Evolutionary conservation across 1,140 invertebrate genomes (phyloP).

Genomic region (Eufriesea mexicana): DNA sequence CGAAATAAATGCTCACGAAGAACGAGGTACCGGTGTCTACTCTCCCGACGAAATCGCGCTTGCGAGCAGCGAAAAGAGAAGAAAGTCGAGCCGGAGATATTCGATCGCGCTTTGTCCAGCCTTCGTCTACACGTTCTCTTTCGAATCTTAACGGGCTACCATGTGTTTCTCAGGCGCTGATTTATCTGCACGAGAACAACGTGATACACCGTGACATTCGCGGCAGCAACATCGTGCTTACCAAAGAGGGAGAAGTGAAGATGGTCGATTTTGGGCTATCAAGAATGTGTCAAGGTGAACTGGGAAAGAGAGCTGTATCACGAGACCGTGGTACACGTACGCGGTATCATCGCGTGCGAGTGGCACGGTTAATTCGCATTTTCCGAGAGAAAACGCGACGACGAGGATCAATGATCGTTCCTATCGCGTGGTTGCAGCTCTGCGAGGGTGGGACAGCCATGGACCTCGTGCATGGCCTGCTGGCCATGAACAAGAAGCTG

Average conservation of each 20-base stretch:
- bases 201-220: constrained; percentile 94
- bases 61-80: constrained; percentile 36
- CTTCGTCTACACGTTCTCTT: not conserved
- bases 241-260: constrained; percentile 91
- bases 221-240: constrained; percentile 93
- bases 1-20: constrained; percentile 78
- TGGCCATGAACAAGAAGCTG: constrained; percentile 87
- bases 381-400: no score
- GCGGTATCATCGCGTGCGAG: no score
- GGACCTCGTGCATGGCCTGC: constrained; percentile 88
- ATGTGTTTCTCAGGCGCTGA: constrained; percentile 85
- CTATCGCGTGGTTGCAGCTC: constrained; percentile 83
- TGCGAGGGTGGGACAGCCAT: constrained; percentile 91
- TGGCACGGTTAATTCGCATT: no score
- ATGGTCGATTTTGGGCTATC: constrained; percentile 93
- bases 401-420: not conserved
- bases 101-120: constrained; percentile 7
- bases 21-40: constrained; percentile 57
- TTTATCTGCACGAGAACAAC: constrained; percentile 92
- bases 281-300: constrained; percentile 89
- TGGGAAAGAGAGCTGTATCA: constrained; percentile 88
- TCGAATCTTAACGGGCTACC: not conserved
- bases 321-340: constrained; percentile 86
- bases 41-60: constrained; percentile 16
- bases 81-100: constrained; percentile 34